Evolutionary conservation across 2,888 invertebrate genomes (phyloP).

Genomic region (Caenorhabditis macrosperma): DNA sequence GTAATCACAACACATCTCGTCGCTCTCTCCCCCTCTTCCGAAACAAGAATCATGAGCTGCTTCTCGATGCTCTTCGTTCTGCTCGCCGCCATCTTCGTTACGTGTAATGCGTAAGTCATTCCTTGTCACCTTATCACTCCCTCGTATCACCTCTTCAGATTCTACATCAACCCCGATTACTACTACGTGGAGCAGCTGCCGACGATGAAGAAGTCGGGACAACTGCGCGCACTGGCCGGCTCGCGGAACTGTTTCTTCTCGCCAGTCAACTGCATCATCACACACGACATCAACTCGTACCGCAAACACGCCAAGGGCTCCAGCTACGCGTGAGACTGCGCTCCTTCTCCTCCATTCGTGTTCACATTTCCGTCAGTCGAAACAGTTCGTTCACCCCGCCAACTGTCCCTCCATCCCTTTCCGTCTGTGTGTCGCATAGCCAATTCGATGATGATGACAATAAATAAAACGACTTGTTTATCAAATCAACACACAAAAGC

Average conservation of each 20-base stretch:
- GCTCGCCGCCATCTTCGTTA: conserved; percentile 38
- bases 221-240: conserved; percentile 66
- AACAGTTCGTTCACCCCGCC: background rate
- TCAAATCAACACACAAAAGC: conserved; percentile 9
- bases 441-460: conserved; percentile 54
- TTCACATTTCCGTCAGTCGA: background rate
- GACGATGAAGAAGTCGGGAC: conserved; percentile 67
- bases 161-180: conserved; percentile 56
- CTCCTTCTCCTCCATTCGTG: background rate
- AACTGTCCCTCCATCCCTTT: background rate
- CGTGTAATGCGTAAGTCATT: conserved; percentile 54
- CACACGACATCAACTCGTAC: conserved; percentile 72
- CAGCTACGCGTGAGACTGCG: conserved; percentile 32
- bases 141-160: conserved; percentile 17
- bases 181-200: conserved; percentile 51
- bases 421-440: conserved; percentile 47
- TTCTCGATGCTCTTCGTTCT: conserved; percentile 46
- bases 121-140: background rate
- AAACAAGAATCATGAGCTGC: conserved; percentile 29
- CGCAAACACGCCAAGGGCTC: conserved; percentile 67
- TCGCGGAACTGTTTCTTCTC: conserved; percentile 77
- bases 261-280: conserved; percentile 78
- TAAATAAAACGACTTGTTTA: conserved; percentile 58
- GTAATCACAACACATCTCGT: conserved; percentile 46
- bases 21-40: background rate